Conservation (phyloP, 2,888 invertebrate genomes). For the Amitus sp. region DNA sequence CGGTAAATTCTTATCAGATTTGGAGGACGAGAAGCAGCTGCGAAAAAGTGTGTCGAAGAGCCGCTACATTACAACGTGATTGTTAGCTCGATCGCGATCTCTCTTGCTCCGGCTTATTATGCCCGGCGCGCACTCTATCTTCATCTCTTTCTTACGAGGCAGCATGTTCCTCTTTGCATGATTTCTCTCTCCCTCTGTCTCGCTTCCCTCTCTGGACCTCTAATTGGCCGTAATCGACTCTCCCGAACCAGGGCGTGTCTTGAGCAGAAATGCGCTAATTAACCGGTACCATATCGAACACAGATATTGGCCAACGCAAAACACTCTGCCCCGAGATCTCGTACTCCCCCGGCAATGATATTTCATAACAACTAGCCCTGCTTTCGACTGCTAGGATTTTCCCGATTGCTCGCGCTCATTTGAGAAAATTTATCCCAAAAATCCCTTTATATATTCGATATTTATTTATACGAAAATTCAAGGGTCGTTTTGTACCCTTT, state of each 20-base stretch:
- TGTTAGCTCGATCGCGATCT: constrained; percentile 40
- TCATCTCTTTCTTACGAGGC: background rate
- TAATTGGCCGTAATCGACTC: constrained; percentile 38
- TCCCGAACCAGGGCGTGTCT: constrained; percentile 38
- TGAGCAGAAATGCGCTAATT: constrained; percentile 40
- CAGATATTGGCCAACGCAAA: constrained; percentile 26
- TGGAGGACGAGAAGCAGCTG: constrained; percentile 36
- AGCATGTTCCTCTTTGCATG: constrained; percentile 4
- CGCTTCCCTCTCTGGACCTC: constrained; percentile 31
- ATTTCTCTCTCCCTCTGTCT: constrained; percentile 8
- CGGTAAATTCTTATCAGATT: constrained; percentile 40
- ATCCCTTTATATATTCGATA: too few species aligned
- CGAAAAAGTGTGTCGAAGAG: constrained; percentile 40
- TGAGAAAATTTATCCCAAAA: too few species aligned
- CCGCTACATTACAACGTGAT: constrained; percentile 42
- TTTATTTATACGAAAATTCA: too few species aligned
- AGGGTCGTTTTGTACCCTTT: too few species aligned
- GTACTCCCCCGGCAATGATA: constrained; percentile 34
- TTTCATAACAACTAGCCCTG: constrained; percentile 26
- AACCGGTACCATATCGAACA: constrained; percentile 27
- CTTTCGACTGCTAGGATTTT: too few species aligned
- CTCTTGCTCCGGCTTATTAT: constrained; percentile 38
- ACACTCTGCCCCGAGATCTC: constrained; percentile 11
- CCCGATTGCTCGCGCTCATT: too few species aligned
- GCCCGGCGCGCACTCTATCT: constrained; percentile 15